Evolutionary conservation across 2,888 invertebrate genomes (phyloP), one percentile per base, ranked within the genome.

Genomic region (Rhagium mordax): DNA sequence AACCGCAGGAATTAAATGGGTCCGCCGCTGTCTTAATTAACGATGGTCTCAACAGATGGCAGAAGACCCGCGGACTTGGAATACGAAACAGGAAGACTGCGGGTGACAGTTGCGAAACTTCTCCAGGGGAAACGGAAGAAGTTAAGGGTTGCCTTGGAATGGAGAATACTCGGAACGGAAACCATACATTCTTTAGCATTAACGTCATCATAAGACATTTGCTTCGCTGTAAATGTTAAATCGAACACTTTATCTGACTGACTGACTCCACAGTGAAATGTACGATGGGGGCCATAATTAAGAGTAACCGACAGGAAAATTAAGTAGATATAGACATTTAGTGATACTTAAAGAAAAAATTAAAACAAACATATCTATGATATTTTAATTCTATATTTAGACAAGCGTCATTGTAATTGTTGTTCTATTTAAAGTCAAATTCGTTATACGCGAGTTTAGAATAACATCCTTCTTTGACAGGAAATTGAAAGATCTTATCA

Each of bases 61-160:
- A 55, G 57, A 51, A 59, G 27, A 51, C 55, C 70, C 29, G 69
- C 73, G 65, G 64, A 70, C 51, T 73, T 61, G 59, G 70, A 62
- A 64, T 64, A 48, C 73, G 70, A 69, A 51, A 64, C 69, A 59
- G 73, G 62, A 64, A 69, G 57, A 21, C 69, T 73, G 73, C 20
- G 65, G 70, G 48, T 73, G 73, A 73, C 73, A 73, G 73, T 73
- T 73, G 64, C 49, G 64, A 69, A 69, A 73, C 61, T 72, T 70
- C 57, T 59, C 60, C 66, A 33, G 59, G 71, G 74, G 66, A 70
- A 70, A 66, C 70, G 74, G 74, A 74, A 71, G 74, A 65, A 73
- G 70, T 71, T 67, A 70, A 71, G 74, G 73, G 57, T 55, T 71
- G 57, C 69, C 24, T 70, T 61, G 67, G 53, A 71, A 61, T 74